A percentile compares a stretch with the other conserved stretches of the same genome.
Conservation (phyloP, 1,140 invertebrate genomes). For the Alviniconcha marisindica region DNA sequence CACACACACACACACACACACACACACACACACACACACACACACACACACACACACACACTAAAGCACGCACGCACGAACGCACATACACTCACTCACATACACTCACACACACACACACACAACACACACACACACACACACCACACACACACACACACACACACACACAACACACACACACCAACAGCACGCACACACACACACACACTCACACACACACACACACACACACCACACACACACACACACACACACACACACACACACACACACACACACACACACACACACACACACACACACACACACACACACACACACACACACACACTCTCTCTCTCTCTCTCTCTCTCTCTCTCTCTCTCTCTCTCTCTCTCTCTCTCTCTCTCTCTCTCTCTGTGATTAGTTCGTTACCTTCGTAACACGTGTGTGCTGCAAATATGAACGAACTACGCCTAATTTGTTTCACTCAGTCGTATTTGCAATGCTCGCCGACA, state of each 20-base stretch:
- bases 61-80: background rate
- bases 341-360: too few species aligned
- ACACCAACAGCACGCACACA: background rate
- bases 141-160: background rate
- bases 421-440: too few species aligned
- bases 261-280: background rate
- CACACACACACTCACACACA: background rate
- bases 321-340: background rate
- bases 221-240: background rate
- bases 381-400: too few species aligned
- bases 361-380: too few species aligned
- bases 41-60: background rate
- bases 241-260: background rate
- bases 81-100: too few species aligned
- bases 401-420: too few species aligned
- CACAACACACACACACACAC: background rate
- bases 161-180: too few species aligned
- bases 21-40: too few species aligned
- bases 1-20: too few species aligned
- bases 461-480: too few species aligned
- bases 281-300: slow-evolving; percentile 17
- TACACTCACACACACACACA: background rate
- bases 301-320: slow-evolving; percentile 28
- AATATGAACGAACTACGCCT: too few species aligned
- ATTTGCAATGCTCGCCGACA: too few species aligned